Percentiles rank a stretch among this genome's conserved stretches.
Evolutionary conservation across 2,113 vertebrate species (phyloP).

Genomic region (Nyctereutes procyonoides): DNA sequence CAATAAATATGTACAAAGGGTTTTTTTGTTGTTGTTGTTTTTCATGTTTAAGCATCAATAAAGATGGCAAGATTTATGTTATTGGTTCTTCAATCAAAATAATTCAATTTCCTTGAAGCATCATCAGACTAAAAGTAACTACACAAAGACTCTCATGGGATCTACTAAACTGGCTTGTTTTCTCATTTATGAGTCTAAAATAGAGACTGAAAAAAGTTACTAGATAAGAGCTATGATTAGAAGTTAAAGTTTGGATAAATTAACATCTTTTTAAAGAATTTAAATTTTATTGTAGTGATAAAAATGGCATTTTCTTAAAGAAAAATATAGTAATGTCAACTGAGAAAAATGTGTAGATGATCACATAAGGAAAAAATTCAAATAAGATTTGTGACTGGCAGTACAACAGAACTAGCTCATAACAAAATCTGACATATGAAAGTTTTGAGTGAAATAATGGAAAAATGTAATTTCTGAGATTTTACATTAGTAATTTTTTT

Average conservation of each 20-base stretch:
- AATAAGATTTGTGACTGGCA: background rate
- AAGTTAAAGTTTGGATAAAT: slow-evolving; percentile 1
- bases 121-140: slow-evolving; percentile 1
- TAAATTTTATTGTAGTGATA: slow-evolving; percentile 36
- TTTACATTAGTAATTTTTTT: slow-evolving; percentile 28
- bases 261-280: background rate
- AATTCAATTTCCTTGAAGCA: background rate
- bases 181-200: background rate
- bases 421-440: background rate
- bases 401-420: background rate
- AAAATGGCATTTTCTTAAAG: slow-evolving; percentile 13
- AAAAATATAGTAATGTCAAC: slow-evolving; percentile 16
- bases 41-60: background rate
- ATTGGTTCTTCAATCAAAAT: slow-evolving; percentile 37
- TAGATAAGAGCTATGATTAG: slow-evolving; percentile 36
- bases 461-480: background rate
- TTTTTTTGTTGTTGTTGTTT: background rate
- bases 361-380: slow-evolving; percentile 8
- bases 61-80: background rate
- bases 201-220: slow-evolving; percentile 25
- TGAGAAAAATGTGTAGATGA: background rate
- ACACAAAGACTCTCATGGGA: background rate
- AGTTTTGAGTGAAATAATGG: background rate
- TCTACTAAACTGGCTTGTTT: background rate
- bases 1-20: slow-evolving; percentile 31